Conservation (phyloP, 2,888 invertebrate genomes). For the Isotomurus palustris region DNA sequence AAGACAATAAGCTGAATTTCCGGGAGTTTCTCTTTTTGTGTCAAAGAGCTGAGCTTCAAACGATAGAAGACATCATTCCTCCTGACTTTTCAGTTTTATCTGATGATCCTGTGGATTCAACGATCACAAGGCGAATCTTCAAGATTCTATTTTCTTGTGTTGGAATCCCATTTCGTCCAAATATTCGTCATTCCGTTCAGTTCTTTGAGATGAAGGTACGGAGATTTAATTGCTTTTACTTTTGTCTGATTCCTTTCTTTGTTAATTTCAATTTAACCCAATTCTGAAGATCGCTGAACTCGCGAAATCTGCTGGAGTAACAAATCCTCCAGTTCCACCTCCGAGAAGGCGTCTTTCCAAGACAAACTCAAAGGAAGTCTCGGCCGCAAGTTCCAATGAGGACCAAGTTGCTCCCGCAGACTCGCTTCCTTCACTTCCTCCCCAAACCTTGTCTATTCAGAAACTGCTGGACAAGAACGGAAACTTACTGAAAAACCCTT, state of each 20-base stretch:
- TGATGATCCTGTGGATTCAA: background rate
- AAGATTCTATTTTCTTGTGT: background rate
- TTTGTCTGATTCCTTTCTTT: background rate
- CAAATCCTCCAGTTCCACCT: no score
- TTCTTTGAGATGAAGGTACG: constrained; percentile 6
- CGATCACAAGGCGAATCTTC: background rate
- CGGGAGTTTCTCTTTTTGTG: background rate
- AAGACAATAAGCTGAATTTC: background rate
- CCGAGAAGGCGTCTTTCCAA: no score
- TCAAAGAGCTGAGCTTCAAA: background rate
- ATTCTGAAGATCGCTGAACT: constrained; percentile 2
- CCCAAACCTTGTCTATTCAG: no score
- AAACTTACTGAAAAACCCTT: no score
- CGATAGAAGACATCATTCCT: background rate
- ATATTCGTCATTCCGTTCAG: background rate
- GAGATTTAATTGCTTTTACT: background rate
- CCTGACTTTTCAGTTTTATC: background rate
- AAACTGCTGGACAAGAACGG: no score
- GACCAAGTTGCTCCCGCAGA: no score
- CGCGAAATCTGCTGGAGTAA: background rate
- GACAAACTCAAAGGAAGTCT: no score
- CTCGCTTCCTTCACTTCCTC: no score
- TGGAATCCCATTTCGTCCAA: background rate
- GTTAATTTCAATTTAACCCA: background rate
- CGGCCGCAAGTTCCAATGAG: no score